Percentiles rank a stretch among this genome's conserved stretches.
phyloP scores from a whole-genome alignment of 2,797 vertebrate species.

The Sebastes minor region DNA sequence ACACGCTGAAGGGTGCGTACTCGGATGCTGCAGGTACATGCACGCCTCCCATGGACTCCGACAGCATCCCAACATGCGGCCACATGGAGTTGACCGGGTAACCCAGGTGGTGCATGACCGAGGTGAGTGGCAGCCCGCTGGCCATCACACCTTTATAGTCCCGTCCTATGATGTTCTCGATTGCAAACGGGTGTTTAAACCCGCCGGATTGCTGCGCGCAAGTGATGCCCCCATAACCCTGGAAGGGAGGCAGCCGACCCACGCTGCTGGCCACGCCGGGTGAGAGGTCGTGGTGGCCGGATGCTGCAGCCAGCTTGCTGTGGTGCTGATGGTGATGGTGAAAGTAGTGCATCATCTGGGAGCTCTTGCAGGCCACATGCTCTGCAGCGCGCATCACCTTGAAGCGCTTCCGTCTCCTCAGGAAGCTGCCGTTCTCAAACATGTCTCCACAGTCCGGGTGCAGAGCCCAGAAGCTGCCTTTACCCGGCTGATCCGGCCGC shows the following conservation, averaged over 20 bases:
- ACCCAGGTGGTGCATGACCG: slow-evolving; percentile 97
- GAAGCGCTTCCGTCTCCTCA: slow-evolving; percentile 92
- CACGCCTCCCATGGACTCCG: slow-evolving; percentile 84
- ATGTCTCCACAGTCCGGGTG: slow-evolving; percentile 96
- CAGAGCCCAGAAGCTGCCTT: slow-evolving; percentile 95
- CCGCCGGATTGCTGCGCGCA: slow-evolving; percentile 87
- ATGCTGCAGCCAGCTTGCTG: slow-evolving; percentile 72
- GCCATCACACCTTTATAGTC: slow-evolving; percentile 95
- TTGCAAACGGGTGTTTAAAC: slow-evolving; percentile 97
- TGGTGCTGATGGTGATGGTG: slow-evolving; percentile 84
- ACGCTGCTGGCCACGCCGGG: slow-evolving; percentile 82
- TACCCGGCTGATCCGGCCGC: slow-evolving; percentile 92
- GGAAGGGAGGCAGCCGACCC: slow-evolving; percentile 89
- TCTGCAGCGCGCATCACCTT: slow-evolving; percentile 86
- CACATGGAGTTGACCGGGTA: slow-evolving; percentile 95
- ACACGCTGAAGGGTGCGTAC: slow-evolving; percentile 91
- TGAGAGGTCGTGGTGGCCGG: slow-evolving; percentile 83
- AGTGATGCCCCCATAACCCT: slow-evolving; percentile 86
- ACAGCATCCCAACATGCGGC: slow-evolving; percentile 94
- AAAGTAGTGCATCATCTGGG: slow-evolving; percentile 92
- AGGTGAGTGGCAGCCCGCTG: slow-evolving; percentile 91
- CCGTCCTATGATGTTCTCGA: slow-evolving; percentile 95
- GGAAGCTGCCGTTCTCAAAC: slow-evolving; percentile 96
- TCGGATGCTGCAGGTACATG: slow-evolving; percentile 87
- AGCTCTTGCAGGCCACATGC: slow-evolving; percentile 84